Evolutionary conservation across 2,113 vertebrate species (phyloP).

Genomic region (Butorides virescens): DNA sequence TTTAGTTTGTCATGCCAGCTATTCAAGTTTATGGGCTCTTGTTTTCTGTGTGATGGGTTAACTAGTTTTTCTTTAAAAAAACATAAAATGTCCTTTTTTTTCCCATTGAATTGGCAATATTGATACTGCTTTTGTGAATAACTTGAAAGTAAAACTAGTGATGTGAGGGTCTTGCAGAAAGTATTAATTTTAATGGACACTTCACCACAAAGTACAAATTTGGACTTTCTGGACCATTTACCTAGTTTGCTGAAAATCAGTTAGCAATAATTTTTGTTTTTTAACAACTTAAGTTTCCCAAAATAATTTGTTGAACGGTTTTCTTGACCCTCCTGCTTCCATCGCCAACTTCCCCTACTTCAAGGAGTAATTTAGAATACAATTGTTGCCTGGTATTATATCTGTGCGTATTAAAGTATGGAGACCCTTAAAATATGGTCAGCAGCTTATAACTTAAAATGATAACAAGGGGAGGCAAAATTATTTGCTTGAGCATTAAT

Average conservation of each 20-base stretch:
- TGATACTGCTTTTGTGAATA: not conserved
- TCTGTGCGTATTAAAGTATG: not conserved
- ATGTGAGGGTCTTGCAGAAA: not conserved
- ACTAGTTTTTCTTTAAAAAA: not conserved
- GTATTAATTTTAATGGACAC: not conserved
- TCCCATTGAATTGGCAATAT: not conserved
- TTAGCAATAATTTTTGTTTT: not conserved
- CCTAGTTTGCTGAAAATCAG: not conserved
- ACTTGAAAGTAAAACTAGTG: not conserved
- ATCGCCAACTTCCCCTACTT: not conserved
- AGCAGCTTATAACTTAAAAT: not conserved
- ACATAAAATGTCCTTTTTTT: not conserved
- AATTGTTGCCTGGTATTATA: not conserved
- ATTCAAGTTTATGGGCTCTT: not conserved
- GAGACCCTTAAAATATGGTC: not conserved
- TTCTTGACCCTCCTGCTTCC: not conserved
- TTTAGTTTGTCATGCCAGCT: not conserved
- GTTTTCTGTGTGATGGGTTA: not conserved
- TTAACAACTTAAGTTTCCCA: not conserved
- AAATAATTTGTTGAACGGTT: not conserved
- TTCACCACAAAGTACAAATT: not conserved
- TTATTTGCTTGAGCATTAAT: not conserved
- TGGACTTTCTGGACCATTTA: not conserved
- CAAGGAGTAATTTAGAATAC: not conserved
- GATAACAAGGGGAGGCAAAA: not conserved